These are phyloP conservation scores for Cataglyphis albicans DNA, from an alignment of 2,888 invertebrate species.

Conservation along the genomic window DNA sequence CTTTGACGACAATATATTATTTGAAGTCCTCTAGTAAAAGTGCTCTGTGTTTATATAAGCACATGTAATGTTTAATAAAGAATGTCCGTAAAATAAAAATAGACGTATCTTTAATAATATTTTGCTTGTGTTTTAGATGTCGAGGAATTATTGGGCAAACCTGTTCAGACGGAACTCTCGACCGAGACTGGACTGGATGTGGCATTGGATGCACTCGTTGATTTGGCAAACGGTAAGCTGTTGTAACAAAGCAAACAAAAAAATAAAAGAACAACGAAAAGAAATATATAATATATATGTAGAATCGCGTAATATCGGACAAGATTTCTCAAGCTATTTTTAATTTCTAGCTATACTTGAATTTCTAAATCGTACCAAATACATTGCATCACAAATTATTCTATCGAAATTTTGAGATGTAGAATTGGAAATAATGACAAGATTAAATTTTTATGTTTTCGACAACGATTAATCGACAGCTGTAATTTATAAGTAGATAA, in stretches of 20 bases:
- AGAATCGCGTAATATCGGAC: background rate
- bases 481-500: background rate
- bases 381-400: constrained; percentile 1
- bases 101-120: background rate
- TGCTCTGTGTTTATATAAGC: background rate
- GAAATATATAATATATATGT: background rate
- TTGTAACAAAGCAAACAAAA: constrained; percentile 66
- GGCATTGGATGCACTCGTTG: constrained; percentile 90
- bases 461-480: background rate
- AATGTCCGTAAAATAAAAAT: background rate
- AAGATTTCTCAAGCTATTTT: background rate
- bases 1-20: background rate
- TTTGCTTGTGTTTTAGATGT: constrained; percentile 87
- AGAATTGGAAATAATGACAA: background rate
- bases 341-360: background rate
- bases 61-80: constrained; percentile 4
- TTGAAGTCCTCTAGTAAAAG: background rate
- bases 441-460: background rate
- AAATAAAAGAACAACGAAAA: background rate
- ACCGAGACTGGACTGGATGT: constrained; percentile 92
- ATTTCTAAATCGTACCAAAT: background rate
- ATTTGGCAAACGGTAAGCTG: constrained; percentile 90
- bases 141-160: constrained; percentile 91
- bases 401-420: background rate
- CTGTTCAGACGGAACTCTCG: constrained; percentile 91